Evolutionary conservation across 2,888 invertebrate species (phyloP), one percentile per base, ranked within the genome.

Genomic region (Julus scanicus): DNA sequence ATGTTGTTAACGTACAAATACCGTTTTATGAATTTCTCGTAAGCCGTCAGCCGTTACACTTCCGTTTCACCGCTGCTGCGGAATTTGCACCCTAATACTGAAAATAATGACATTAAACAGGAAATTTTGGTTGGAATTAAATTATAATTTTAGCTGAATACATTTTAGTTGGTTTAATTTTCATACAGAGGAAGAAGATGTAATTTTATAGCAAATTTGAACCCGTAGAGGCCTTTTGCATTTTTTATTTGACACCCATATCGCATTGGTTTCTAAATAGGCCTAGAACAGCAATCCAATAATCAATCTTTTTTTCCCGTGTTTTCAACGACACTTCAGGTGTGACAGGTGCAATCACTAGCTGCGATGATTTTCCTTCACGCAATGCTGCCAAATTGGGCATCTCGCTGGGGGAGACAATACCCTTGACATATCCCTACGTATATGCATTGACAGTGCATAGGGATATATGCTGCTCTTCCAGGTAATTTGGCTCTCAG

Each of bases 271-370:
- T 20, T 63, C 17, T 63, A 63, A 63, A 63, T 63, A 63, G 63
- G 63, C 63, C 20, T n/a, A n/a, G 20, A 63, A n/a, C 63, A 4
- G 17, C 63, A 63, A 63, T 63, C 63, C 63, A 63, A 63, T 63
- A 63, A 63, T 63, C 63, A 63, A 63, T 63, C 63, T 63, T 63
- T n/a, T n/a, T n/a, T 63, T 8, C 20, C 13, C 63, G 11, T n/a
- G 63, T 63, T 63, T 63, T 63, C 63, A 63, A n/a, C 20, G 63
- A 20, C 63, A 63, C 63, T n/a, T 63, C 63, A 63, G 63, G 63
- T 63, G 63, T 63, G 63, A 63, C 63, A 63, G 63, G 63, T 63
- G 63, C 63, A 63, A 63, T 63, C 63, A 63, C 63, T 63, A 63
- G 63, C 63, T 63, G 63, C 63, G 6, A 63, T 63, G 63, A 63